Evolutionary conservation across 1,140 invertebrate genomes (phyloP), one percentile per base, ranked within the genome.

Genomic region (Magallana angulata): DNA sequence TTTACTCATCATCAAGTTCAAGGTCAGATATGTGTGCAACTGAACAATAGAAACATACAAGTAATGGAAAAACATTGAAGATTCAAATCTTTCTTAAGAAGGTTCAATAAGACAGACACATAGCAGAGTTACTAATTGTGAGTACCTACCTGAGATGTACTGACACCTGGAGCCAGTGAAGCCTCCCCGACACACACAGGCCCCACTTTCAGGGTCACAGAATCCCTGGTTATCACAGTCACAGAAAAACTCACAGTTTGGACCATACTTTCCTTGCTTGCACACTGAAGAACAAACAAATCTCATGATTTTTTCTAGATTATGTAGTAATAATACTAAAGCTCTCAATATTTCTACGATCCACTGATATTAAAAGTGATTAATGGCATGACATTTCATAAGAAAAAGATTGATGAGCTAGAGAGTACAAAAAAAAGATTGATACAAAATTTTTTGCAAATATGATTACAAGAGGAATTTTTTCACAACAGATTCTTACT

Each of bases 221-320:
- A 89, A 92, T 12, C 91, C 93, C 18, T 93, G 93, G 93, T 97
- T 97, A 87, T 96, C 96, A 95, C 98, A 99, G 91, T 97, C 97
- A 94, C 98, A 99, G 81, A 96, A 96, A 94, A 98, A 97, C 81
- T 96, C 96, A 95, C 98, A 99, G 91, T 97, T 96, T 56, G 96
- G 94, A 0, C 98, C 94, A 89, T 89, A 94, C 0, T 85, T 86
- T 16, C 92, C 93, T 58, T 85, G 86, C 12, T 90, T 88, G 84
- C 94, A 94, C 30, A 86, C 94, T 94, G 92, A 36, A 91, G 91
- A 48, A 82, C 57, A 64, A 64, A 48, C 36, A 48, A 48, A 48
- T 48, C 36, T 48, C 36, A 48, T 48, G 2, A 48, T 48, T 48
- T 48, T 48, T 48, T 48, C 5, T 48, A 48, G 36, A 48, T 48